phyloP scores from a whole-genome alignment of 1,140 invertebrate species.

The Aleiodes sp. region DNA sequence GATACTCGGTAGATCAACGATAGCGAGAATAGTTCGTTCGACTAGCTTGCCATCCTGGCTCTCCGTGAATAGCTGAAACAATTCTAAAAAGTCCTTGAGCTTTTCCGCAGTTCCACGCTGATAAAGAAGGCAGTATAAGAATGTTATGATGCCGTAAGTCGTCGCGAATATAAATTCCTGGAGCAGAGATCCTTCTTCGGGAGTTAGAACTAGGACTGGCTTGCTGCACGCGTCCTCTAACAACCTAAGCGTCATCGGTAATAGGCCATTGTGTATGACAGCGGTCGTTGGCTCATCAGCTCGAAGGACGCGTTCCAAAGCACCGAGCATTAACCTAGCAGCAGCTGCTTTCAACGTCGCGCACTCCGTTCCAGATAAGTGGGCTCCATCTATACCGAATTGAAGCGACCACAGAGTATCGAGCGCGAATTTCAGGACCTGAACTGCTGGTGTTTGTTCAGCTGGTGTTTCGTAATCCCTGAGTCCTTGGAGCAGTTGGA shows the following conservation, averaged over 20 bases:
- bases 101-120: constrained; percentile 68
- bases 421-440: constrained; percentile 71
- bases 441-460: constrained; percentile 69
- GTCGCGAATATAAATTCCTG: constrained; percentile 73
- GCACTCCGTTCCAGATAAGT: constrained; percentile 46
- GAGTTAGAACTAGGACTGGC: constrained; percentile 37
- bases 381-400: constrained; percentile 62
- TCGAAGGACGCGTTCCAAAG: constrained; percentile 69
- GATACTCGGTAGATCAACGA: constrained; percentile 65
- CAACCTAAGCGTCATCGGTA: constrained; percentile 71
- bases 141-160: constrained; percentile 69
- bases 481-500: constrained; percentile 70
- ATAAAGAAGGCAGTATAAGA: constrained; percentile 70
- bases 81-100: constrained; percentile 70
- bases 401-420: constrained; percentile 71
- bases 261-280: constrained; percentile 70
- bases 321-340: constrained; percentile 69
- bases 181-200: constrained; percentile 60
- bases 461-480: constrained; percentile 68
- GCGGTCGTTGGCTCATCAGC: constrained; percentile 69
- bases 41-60: constrained; percentile 70
- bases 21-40: constrained; percentile 68
- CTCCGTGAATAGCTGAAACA: constrained; percentile 71
- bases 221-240: constrained; percentile 67
- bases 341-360: constrained; percentile 69